These are phyloP conservation scores for Andrena cerasifolii DNA, from an alignment of 1,140 invertebrate genomes.

Conservation along the genomic window DNA sequence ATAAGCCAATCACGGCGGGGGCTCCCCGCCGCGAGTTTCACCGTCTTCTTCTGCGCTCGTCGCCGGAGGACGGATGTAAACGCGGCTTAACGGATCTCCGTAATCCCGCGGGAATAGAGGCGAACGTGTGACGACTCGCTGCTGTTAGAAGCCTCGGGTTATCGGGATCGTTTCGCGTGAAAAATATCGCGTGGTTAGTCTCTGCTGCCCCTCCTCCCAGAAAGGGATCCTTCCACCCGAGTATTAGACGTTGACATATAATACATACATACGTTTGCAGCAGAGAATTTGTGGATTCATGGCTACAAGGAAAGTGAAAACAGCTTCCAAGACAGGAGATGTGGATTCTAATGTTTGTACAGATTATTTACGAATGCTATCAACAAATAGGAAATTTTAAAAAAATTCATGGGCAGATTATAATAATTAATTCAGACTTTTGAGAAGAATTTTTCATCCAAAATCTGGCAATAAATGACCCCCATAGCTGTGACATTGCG, in stretches of 20 bases:
- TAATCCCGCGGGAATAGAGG: slow-evolving; percentile 67
- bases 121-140: slow-evolving; percentile 52
- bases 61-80: slow-evolving; percentile 60
- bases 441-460: slow-evolving; percentile 21
- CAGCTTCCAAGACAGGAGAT: no score
- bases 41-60: slow-evolving; percentile 48
- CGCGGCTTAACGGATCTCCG: slow-evolving; percentile 67
- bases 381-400: no score
- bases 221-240: background rate
- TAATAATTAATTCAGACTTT: slow-evolving; percentile 38
- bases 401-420: no score
- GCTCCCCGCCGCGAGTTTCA: slow-evolving; percentile 37
- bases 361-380: no score
- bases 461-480: slow-evolving; percentile 59
- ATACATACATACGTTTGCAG: no score
- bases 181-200: slow-evolving; percentile 74
- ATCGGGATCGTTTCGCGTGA: slow-evolving; percentile 68
- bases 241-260: no score
- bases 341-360: no score
- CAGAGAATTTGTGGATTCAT: no score
- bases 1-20: slow-evolving; percentile 73
- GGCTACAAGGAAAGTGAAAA: no score
- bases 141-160: slow-evolving; percentile 41
- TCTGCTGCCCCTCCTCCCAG: slow-evolving; percentile 8
- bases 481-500: slow-evolving; percentile 55